Percentiles rank a stretch among this genome's conserved stretches.
These are phyloP conservation scores for Listronotus bonariensis DNA, from an alignment of 1,140 invertebrate species.

Conservation along the genomic window DNA sequence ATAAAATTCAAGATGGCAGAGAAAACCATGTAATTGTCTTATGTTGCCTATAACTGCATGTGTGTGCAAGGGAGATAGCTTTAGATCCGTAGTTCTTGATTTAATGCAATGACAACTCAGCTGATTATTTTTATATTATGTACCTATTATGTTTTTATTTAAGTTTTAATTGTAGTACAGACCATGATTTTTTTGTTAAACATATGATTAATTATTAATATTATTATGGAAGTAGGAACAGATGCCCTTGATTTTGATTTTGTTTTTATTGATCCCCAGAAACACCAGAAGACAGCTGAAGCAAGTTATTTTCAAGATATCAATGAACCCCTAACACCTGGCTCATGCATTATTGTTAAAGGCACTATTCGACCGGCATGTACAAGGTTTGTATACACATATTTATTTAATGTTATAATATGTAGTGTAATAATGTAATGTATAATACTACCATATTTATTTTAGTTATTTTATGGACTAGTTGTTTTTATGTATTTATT, in stretches of 20 bases:
- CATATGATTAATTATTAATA: slow-evolving; percentile 11
- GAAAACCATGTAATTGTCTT: slow-evolving; percentile 4
- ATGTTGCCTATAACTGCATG: slow-evolving; percentile 6
- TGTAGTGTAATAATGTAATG: no score
- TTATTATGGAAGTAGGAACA: slow-evolving; percentile 32
- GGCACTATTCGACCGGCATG: slow-evolving; percentile 27
- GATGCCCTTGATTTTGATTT: slow-evolving; percentile 38
- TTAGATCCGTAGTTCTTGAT: slow-evolving; percentile 19
- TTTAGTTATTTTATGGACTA: no score
- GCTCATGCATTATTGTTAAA: slow-evolving; percentile 24
- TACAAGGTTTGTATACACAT: slow-evolving; percentile 29
- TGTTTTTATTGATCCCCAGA: slow-evolving; percentile 24
- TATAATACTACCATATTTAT: no score
- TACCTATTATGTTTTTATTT: slow-evolving; percentile 9
- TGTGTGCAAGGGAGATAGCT: slow-evolving; percentile 23
- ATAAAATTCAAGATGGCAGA: slow-evolving; percentile 6
- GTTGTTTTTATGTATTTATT: no score
- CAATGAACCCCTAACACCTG: slow-evolving; percentile 18
- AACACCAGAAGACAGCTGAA: slow-evolving; percentile 4
- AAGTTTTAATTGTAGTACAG: not conserved
- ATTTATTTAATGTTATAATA: no score
- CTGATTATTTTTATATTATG: not conserved
- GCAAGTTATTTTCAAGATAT: slow-evolving; percentile 22
- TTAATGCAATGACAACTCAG: slow-evolving; percentile 5
- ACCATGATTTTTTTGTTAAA: slow-evolving; percentile 8